Conservation (phyloP, 2,113 vertebrate species). For the Chaetura pelagica region DNA sequence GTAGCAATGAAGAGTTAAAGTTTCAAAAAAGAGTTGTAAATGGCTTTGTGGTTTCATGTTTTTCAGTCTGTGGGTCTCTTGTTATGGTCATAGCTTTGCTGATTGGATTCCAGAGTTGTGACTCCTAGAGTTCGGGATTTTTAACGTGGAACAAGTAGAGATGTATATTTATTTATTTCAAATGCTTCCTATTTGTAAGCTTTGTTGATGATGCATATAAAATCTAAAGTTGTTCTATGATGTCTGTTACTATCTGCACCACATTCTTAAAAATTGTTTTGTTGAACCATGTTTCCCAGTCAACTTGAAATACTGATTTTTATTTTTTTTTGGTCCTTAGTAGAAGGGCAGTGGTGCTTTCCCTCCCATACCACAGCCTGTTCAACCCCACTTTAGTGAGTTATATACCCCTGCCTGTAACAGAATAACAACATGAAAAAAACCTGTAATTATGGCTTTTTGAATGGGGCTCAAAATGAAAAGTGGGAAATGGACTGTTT, state of each 20-base stretch:
- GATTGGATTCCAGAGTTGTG: background rate
- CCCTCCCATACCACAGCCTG: conserved; percentile 58
- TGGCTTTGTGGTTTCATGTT: background rate
- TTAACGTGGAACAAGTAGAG: background rate
- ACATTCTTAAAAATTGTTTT: conserved; percentile 81
- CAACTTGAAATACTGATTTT: conserved; percentile 84
- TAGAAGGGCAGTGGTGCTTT: conserved; percentile 68
- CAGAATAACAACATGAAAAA: background rate
- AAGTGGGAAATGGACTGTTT: background rate
- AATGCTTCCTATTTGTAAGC: background rate
- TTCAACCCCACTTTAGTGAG: conserved; percentile 51
- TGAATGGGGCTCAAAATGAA: background rate
- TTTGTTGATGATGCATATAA: background rate
- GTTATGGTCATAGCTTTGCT: fast-evolving
- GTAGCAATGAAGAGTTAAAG: background rate
- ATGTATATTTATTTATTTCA: background rate
- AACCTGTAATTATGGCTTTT: background rate
- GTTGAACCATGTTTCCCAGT: conserved; percentile 83
- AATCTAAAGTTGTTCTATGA: conserved; percentile 64
- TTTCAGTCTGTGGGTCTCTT: background rate
- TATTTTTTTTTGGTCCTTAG: conserved; percentile 55
- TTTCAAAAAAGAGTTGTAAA: background rate
- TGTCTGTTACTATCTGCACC: conserved; percentile 61
- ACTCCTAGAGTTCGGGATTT: background rate
- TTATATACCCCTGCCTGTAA: background rate